These are phyloP conservation scores for Astropecten irregularis DNA, from an alignment of 53 echinoderm and acorn worm species.

Conservation along the genomic window DNA sequence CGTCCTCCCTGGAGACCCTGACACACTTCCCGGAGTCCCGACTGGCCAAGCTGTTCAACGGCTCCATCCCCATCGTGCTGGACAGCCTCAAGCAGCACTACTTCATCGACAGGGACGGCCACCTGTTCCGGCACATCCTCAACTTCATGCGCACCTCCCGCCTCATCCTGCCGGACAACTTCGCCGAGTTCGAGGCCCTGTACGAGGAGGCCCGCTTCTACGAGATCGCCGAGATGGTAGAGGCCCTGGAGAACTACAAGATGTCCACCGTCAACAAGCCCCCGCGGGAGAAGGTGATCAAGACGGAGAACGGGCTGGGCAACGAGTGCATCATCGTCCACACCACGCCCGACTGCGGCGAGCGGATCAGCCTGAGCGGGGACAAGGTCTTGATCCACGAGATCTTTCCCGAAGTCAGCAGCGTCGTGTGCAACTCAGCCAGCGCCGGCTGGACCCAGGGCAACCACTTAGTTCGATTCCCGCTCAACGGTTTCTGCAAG, in stretches of 20 bases:
- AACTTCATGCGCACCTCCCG: slow-evolving; percentile 93
- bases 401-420: slow-evolving; percentile 94
- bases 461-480: slow-evolving; percentile 89
- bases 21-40: slow-evolving; percentile 91
- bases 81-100: slow-evolving; percentile 99
- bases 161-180: slow-evolving; percentile 80
- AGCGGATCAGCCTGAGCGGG: slow-evolving; percentile 90
- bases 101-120: slow-evolving; percentile 98
- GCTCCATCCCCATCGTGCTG: slow-evolving; percentile 92
- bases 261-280: slow-evolving; percentile 16
- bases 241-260: slow-evolving; percentile 77
- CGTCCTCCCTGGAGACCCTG: slow-evolving; percentile 94
- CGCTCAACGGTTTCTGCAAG: slow-evolving; percentile 96
- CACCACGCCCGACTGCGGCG: slow-evolving; percentile 95
- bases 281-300: slow-evolving; percentile 58
- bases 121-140: slow-evolving; percentile 92
- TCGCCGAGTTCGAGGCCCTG: slow-evolving; percentile 89
- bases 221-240: slow-evolving; percentile 87
- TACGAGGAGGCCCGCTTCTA: slow-evolving; percentile 97
- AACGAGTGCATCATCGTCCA: slow-evolving; percentile 94
- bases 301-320: slow-evolving; percentile 80
- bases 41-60: slow-evolving; percentile 93
- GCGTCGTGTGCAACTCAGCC: slow-evolving; percentile 86
- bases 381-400: slow-evolving; percentile 93
- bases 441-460: slow-evolving; percentile 96